Percentiles rank a stretch among this genome's conserved stretches.
Evolutionary conservation across 2,888 invertebrate species (phyloP).

Genomic region (Apoderus coryli): DNA sequence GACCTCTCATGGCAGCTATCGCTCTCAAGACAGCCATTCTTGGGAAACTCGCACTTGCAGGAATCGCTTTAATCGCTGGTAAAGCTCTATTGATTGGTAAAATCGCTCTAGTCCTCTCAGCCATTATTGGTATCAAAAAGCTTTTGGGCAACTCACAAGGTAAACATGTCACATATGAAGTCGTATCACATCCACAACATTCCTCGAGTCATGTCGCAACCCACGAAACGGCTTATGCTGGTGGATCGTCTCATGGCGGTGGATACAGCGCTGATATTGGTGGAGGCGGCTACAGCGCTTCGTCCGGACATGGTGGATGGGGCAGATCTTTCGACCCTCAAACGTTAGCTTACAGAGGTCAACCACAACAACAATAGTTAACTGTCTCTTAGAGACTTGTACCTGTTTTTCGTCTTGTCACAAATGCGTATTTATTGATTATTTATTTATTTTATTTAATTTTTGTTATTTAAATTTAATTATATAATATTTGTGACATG

Average conservation of each 20-base stretch:
- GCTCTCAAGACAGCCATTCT: constrained; percentile 68
- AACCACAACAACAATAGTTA: constrained; percentile 29
- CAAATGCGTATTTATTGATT: no score
- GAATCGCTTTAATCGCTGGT: constrained; percentile 72
- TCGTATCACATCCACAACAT: constrained; percentile 74
- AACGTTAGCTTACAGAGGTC: constrained; percentile 64
- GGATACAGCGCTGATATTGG: constrained; percentile 42
- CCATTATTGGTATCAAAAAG: constrained; percentile 74
- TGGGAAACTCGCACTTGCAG: constrained; percentile 63
- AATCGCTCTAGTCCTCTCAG: constrained; percentile 67
- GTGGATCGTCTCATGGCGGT: constrained; percentile 26
- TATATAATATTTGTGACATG: no score
- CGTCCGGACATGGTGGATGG: constrained; percentile 55
- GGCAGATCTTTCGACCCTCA: constrained; percentile 63
- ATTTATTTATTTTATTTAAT: no score
- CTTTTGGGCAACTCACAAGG: constrained; percentile 52
- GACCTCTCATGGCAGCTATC: constrained; percentile 59
- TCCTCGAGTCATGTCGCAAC: constrained; percentile 53
- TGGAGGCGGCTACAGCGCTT: constrained; percentile 39
- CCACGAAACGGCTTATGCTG: constrained; percentile 44
- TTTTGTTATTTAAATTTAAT: no score
- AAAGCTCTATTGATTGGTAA: constrained; percentile 76
- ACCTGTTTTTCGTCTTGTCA: no score
- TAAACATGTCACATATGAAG: constrained; percentile 79
- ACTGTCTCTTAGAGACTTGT: no score